A percentile compares a stretch with the other conserved stretches of the same genome.
Conservation (phyloP, 2,113 vertebrate species). For the Odocoileus hemionus region DNA sequence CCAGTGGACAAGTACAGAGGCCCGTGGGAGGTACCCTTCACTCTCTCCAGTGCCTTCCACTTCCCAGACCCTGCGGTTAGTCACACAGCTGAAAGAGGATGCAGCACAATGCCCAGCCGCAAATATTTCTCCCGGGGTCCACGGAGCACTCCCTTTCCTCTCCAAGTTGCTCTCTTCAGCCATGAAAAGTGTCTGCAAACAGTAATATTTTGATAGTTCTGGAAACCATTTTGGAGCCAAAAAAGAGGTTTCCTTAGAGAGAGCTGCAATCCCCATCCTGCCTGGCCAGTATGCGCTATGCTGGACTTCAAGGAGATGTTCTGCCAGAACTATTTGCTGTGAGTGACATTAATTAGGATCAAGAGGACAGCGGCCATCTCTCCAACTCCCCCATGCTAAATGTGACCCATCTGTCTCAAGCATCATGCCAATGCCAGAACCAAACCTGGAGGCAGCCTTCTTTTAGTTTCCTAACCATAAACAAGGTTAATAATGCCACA, state of each 20-base stretch:
- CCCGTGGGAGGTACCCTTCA: constrained; percentile 12
- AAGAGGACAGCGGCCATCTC: background rate
- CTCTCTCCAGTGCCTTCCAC: constrained; percentile 22
- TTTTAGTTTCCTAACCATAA: constrained; percentile 24
- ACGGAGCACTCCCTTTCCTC: background rate
- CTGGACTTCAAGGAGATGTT: background rate
- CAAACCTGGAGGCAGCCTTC: background rate
- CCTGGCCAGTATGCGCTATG: background rate
- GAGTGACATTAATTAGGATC: background rate
- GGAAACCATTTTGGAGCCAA: constrained; percentile 59
- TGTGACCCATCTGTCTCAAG: background rate
- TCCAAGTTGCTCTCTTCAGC: constrained; percentile 44
- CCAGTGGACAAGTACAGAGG: background rate
- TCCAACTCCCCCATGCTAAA: background rate
- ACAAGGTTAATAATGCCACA: constrained; percentile 14
- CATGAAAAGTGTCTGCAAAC: constrained; percentile 48
- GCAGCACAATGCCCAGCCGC: constrained; percentile 14
- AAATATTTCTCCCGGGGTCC: background rate
- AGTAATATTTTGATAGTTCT: constrained; percentile 59
- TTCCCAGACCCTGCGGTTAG: background rate
- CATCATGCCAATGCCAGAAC: background rate
- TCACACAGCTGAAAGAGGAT: background rate
- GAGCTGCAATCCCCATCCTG: background rate
- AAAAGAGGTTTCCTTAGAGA: constrained; percentile 4
- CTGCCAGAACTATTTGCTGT: background rate